Evolutionary conservation across 1,140 invertebrate genomes (phyloP), one percentile per base, ranked within the genome.

Genomic region (Triops cancriformis): DNA sequence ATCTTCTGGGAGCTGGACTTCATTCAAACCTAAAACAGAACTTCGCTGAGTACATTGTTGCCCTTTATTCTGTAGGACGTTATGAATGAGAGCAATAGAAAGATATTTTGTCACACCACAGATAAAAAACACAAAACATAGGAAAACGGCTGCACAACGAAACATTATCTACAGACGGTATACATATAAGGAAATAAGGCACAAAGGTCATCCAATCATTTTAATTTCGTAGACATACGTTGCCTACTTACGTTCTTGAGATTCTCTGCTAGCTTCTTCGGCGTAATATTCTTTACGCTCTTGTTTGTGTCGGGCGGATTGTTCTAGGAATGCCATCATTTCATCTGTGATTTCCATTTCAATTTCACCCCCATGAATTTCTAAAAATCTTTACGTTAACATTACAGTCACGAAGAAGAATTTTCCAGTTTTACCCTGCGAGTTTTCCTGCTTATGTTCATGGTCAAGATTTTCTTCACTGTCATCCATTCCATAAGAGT

Each of bases 311-410:
- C 81, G 86, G 12, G 88, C 86, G 80, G 89, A 90, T 77, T 87
- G 84, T 80, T 86, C 87, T 78, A 91, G 84, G 83, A 91, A 91
- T 42, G 87, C 85, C 79, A 91, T 85, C 85, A 89, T 89, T 75
- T 90, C 89, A 79, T 90, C 88, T 79, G 88, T 88, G 2, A 91
- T 85, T 81, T 89, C 86, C 82, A 90, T 88, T 79, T 88, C 86
- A 72, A 86, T 77, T 37, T 83, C 84, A 79, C 85, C 83, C 23
- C 2, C 31, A 37, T 2, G 31, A 37, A 37, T 37, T 37, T 37
- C 31, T 37, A 37, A 37, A 7, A 37, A 37, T 4, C n/a, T n/a
- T 37, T 37, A 7, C 31, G 7, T 37, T 37, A 37, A 37, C 31
- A 37, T 37, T n/a, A 7, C 2, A 37, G 31, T 37, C 2, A 37